A percentile compares a stretch with the other conserved stretches of the same genome.
These are phyloP conservation scores for Peribatodes rhomboidaria DNA, from an alignment of 2,888 invertebrate species.

Conservation along the genomic window DNA sequence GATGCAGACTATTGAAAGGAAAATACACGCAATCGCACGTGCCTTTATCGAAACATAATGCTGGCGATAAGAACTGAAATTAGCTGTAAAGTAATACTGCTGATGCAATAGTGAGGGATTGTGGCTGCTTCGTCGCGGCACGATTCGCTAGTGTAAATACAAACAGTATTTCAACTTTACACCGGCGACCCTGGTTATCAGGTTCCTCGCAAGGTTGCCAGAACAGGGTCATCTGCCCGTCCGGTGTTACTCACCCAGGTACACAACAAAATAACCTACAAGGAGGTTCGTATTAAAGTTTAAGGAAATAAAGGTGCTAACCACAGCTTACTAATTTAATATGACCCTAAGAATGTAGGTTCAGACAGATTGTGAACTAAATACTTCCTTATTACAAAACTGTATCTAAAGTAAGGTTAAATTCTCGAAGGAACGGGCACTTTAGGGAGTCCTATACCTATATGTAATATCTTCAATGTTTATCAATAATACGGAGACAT, in stretches of 20 bases:
- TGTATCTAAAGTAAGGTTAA: not conserved
- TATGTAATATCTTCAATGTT: no score
- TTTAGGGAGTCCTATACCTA: not conserved
- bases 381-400: not conserved
- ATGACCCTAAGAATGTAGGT: not conserved
- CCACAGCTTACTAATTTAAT: no score
- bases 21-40: slow-evolving; percentile 29
- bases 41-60: slow-evolving; percentile 31
- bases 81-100: slow-evolving; percentile 40
- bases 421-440: not conserved
- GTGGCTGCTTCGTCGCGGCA: slow-evolving; percentile 42
- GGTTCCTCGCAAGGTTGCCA: slow-evolving; percentile 16
- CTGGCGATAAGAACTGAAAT: slow-evolving; percentile 36
- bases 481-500: no score
- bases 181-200: slow-evolving; percentile 13
- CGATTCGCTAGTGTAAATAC: slow-evolving; percentile 33
- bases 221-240: slow-evolving; percentile 17
- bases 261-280: slow-evolving; percentile 2
- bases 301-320: not conserved
- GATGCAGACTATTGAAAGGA: slow-evolving; percentile 23
- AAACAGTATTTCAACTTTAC: slow-evolving; percentile 29
- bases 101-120: slow-evolving; percentile 65
- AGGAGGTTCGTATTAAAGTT: slow-evolving; percentile 2
- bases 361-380: not conserved
- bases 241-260: slow-evolving; percentile 6